A percentile compares a stretch with the other conserved stretches of the same genome.
phyloP scores from a whole-genome alignment of 2,888 invertebrate species.

The Harmothoe impar region DNA sequence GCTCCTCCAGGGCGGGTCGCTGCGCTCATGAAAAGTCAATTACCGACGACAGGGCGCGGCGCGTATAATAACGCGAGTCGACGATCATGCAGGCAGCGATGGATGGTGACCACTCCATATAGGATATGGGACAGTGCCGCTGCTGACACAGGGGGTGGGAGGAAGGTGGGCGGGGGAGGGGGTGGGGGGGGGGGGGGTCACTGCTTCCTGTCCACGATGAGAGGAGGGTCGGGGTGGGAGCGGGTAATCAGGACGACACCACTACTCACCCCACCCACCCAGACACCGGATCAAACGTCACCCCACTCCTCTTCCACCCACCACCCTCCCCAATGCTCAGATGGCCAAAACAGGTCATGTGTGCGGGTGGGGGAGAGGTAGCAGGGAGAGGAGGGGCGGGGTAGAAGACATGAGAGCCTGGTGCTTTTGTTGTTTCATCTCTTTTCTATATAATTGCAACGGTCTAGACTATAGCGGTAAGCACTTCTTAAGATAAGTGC shows the following conservation, averaged over 20 bases:
- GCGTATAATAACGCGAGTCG: slow-evolving; percentile 8
- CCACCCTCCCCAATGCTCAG: no score
- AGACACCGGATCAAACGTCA: no score
- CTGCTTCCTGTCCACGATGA: neutral
- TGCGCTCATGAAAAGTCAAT: slow-evolving; percentile 36
- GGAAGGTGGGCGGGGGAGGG: neutral
- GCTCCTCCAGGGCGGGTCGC: neutral
- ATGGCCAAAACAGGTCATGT: no score
- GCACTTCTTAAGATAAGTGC: no score
- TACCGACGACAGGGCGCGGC: neutral
- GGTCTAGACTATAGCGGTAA: no score
- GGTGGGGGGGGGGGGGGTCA: neutral
- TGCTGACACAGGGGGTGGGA: neutral
- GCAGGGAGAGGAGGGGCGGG: no score
- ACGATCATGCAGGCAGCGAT: neutral
- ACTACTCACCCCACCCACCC: no score
- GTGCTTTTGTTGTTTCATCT: no score
- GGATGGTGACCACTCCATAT: neutral
- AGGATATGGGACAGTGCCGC: neutral
- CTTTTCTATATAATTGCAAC: no score
- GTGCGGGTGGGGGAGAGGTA: no score
- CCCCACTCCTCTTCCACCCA: no score
- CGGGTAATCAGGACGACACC: neutral
- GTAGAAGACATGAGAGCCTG: no score
- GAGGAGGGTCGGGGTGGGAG: neutral